phyloP scores from a whole-genome alignment of 2,888 invertebrate genomes.

The Lydus trimaculatus region DNA sequence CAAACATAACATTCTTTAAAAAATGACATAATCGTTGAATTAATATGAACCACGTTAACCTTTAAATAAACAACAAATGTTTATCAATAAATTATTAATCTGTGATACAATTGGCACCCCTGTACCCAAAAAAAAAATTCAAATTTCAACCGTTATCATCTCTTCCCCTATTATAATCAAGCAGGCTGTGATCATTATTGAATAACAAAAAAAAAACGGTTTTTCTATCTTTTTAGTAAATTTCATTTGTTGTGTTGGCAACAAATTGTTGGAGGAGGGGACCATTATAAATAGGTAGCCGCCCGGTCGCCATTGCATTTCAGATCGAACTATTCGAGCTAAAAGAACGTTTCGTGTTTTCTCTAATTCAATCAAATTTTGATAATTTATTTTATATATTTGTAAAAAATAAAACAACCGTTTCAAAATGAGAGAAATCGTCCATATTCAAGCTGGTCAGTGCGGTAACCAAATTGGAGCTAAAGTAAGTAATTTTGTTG shows the following conservation, averaged over 20 bases:
- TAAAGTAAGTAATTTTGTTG: conserved; percentile 69
- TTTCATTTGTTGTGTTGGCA: conserved; percentile 31
- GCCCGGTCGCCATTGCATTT: conserved; percentile 48
- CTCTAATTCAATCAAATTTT: conserved; percentile 37
- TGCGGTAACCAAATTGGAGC: conserved; percentile 88
- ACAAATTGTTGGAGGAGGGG: conserved; percentile 47
- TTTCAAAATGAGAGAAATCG: conserved; percentile 86
- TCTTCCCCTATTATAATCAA: neutral
- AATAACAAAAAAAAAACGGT: conserved; percentile 15
- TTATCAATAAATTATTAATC: neutral
- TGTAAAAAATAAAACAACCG: conserved; percentile 27
- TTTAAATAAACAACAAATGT: neutral
- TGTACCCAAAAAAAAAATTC: neutral
- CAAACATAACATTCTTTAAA: neutral
- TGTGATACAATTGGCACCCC: neutral
- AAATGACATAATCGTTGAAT: neutral
- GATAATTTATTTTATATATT: conserved; percentile 39
- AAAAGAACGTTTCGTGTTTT: conserved; percentile 49
- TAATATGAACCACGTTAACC: neutral
- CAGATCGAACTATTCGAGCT: conserved; percentile 43
- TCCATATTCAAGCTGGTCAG: conserved; percentile 85
- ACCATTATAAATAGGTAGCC: conserved; percentile 45
- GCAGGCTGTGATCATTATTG: neutral
- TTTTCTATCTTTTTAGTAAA: conserved; percentile 37
- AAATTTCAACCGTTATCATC: neutral